Evolutionary conservation across 1,140 invertebrate species (phyloP).

Genomic region (Polypedilum vanderplanki): DNA sequence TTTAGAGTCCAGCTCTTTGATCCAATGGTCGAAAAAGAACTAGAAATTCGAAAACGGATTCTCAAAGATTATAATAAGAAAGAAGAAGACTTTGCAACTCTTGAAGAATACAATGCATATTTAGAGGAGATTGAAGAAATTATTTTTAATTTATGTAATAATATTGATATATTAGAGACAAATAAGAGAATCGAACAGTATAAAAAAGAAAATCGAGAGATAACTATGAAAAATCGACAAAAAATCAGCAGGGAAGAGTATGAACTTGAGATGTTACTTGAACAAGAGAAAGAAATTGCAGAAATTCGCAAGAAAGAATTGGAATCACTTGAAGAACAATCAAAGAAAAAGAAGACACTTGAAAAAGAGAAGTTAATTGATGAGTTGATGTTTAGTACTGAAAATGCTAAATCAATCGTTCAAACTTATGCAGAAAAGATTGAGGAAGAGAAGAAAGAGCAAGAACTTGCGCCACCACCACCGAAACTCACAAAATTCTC

Average conservation of each 20-base stretch:
- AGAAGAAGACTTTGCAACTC: constrained; percentile 75
- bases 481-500: constrained; percentile 64
- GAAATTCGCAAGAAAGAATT: constrained; percentile 77
- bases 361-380: constrained; percentile 88
- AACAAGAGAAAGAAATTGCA: constrained; percentile 70
- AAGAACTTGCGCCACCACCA: constrained; percentile 38
- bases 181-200: constrained; percentile 91
- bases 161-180: constrained; percentile 83
- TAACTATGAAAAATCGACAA: constrained; percentile 80
- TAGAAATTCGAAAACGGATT: constrained; percentile 86
- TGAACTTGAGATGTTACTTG: constrained; percentile 29
- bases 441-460: constrained; percentile 49
- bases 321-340: constrained; percentile 56
- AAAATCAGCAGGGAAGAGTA: constrained; percentile 51
- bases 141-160: constrained; percentile 86
- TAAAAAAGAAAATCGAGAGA: constrained; percentile 86
- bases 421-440: constrained; percentile 67
- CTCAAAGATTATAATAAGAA: constrained; percentile 87
- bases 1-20: constrained; percentile 95
- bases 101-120: constrained; percentile 88
- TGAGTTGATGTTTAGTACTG: constrained; percentile 87
- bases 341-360: constrained; percentile 73
- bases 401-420: constrained; percentile 80
- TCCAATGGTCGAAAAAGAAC: constrained; percentile 91
- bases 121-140: constrained; percentile 86